Conservation (phyloP, 2,113 vertebrate species). For the Sorex fumeus region DNA sequence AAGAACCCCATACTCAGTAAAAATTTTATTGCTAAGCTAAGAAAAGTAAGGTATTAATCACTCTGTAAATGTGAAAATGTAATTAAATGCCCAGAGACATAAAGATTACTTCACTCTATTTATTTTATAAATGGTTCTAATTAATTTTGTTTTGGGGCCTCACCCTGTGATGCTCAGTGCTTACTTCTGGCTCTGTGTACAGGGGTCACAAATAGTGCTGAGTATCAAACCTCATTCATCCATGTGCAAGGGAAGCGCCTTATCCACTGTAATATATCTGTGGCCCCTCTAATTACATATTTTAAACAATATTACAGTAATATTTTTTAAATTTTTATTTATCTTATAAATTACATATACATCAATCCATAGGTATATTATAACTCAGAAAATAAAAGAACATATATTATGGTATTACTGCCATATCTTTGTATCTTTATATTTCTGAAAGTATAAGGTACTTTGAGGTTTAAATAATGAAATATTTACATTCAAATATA, state of each 20-base stretch:
- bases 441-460: constrained; percentile 41
- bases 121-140: too few relatives aligned
- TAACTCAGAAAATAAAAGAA: neutral
- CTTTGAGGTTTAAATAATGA: constrained; percentile 12
- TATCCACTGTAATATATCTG: too few relatives aligned
- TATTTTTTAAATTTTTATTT: neutral
- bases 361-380: neutral
- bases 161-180: too few relatives aligned
- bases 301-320: constrained; percentile 24
- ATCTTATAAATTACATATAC: neutral
- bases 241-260: too few relatives aligned
- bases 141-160: too few relatives aligned
- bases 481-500: constrained; percentile 10
- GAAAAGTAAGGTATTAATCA: constrained; percentile 14
- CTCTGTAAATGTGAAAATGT: neutral
- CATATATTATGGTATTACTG: neutral
- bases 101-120: neutral
- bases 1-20: neutral
- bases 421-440: neutral
- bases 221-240: too few relatives aligned
- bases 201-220: too few relatives aligned
- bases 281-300: neutral
- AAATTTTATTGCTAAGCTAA: constrained; percentile 10
- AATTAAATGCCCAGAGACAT: neutral
- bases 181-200: too few relatives aligned